Evolutionary conservation across 2,113 vertebrate species (phyloP), one percentile per base, ranked within the genome.

Genomic region (Notarius lentiginosus): DNA sequence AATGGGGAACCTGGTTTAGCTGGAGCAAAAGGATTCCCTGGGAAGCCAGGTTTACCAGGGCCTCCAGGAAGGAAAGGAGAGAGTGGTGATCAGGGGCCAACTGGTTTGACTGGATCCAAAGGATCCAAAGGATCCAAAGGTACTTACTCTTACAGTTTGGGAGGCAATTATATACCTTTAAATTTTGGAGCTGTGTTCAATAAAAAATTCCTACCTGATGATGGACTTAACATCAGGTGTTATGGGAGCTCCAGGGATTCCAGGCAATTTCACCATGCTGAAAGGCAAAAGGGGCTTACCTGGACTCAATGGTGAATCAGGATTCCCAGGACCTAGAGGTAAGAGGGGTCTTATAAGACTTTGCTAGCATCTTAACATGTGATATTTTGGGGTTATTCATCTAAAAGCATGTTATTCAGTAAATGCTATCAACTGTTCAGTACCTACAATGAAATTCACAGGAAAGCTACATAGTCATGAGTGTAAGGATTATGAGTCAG

Each of bases 21-120:
- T 24, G 63, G 82, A 58, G 1, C 15, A 41, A 68, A 60, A 47
- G 87, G 87, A 49, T 22, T 12, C 0, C 87, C 68, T 77, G 93
- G 94, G 41, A 88, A 86, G 41, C 12, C 34, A 18, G 94, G 92
- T 34, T 30, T 55, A 22, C 84, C 18, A 4, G 84, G 84, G 6
- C 41, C 60, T 41, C 84, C 72, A 53, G 84, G 84, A 27, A 65
- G 47, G 77, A 41, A n/a, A 79, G 84, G 84, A 79, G 73, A 20
- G 24, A 51, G 47, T 12, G 84, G 84, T 79, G 73, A 66, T 27
- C 41, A 65, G 60, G 84, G 73, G 8, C 47, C 14, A 8, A 24
- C 12, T 12, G 84, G 84, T 20, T 47, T 53, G 47, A 30, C 15
- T 58, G 84, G 84, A 15, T 47, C 79, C 24, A 22, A 1, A 7